Percentiles rank a stretch among this genome's conserved stretches.
Conservation (phyloP, 2,113 vertebrate genomes). For the Crotalus tigris region DNA sequence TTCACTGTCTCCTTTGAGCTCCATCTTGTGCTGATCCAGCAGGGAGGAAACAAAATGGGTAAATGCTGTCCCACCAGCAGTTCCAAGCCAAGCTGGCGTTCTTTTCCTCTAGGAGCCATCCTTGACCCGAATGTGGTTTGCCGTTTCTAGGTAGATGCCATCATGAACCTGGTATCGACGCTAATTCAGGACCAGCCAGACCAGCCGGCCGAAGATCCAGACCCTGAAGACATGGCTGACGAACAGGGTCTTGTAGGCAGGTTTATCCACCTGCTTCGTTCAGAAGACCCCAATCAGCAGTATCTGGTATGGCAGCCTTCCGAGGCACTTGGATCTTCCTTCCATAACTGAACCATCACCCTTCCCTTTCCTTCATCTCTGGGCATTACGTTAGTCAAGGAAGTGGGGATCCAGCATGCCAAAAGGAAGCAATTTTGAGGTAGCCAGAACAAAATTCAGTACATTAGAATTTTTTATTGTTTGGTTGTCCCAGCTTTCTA, state of each 20-base stretch:
- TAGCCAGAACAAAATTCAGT: not conserved
- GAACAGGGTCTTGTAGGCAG: conserved; percentile 96
- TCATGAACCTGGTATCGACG: conserved; percentile 91
- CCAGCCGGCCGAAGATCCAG: conserved; percentile 93
- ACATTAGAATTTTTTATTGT: not conserved
- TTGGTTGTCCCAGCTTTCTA: too few species aligned
- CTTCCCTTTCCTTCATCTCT: not conserved
- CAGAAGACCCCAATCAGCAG: conserved; percentile 95
- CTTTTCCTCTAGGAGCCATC: not conserved
- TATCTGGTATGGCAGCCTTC: conserved; percentile 78
- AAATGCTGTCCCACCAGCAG: too few species aligned
- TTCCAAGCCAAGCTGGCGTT: not conserved
- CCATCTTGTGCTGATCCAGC: not conserved
- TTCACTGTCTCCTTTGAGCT: not conserved
- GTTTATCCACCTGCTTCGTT: conserved; percentile 92
- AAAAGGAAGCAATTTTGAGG: not conserved
- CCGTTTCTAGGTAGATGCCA: conserved; percentile 85
- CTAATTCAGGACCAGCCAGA: conserved; percentile 97
- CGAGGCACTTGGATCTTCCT: not conserved
- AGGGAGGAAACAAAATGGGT: too few species aligned
- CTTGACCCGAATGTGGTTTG: conserved; percentile 5
- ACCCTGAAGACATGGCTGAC: conserved; percentile 96
- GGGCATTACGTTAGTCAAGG: not conserved
- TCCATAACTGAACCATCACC: not conserved
- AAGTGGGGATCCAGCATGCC: not conserved